Evolutionary conservation across 2,797 vertebrate species (phyloP), one percentile per base, ranked within the genome.

Genomic region (Sebastes steindachneri): DNA sequence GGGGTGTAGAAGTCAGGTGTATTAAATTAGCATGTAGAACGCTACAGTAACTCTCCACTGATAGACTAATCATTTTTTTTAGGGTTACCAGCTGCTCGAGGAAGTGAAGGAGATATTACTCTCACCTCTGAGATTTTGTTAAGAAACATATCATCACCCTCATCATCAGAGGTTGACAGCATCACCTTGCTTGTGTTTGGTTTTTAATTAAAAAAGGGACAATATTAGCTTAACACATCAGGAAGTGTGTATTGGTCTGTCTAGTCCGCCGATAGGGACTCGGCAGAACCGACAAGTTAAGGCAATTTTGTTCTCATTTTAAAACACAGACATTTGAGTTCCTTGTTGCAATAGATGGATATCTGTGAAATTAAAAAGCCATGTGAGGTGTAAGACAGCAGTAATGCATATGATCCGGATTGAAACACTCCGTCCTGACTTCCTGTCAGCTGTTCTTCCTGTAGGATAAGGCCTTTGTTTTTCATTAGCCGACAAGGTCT

Each of bases 281-380:
- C 4, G 14, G 14, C 45, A 51, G 26, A 31, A 10, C 33, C 9
- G 21, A 54, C 25, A 19, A 31, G 15, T 26, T 23, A 23, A n/a
- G 37, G 21, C 14, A 2, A 1, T 19, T 11, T 29, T 8, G 4
- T 54, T 68, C 0, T 63, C 14, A 26, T 58, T 67, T 76, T 2
- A 15, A 51, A 59, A 65, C 45, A 45, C 9, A 41, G 19, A 25
- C n/a, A 5, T 26, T 35, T 73, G 21, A 69, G 35, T 72, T 80
- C 33, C 29, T 73, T 67, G 25, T 77, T 72, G 68, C 60, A 77
- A 33, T 68, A 77, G 33, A 41, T 54, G 14, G 15, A 64, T 66
- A 55, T 74, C 57, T 70, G 67, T 71, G 69, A 88, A 78, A 78
- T 70, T 4, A 84, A 82, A 60, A 92, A 91, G 90, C 87, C 88